Evolutionary conservation across 1,140 invertebrate species (phyloP).

Genomic region (roundworm (Caenorhabditis elegans)): WBcel235 BX284602.5:159501-160000

Average conservation of each 20-base stretch:
- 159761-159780: background rate
- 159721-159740: background rate
- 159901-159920: background rate
- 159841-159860: background rate
- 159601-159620: conserved; percentile 7
- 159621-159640: background rate
- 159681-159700: background rate
- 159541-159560: background rate
- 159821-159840: background rate
- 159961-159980: too few species aligned
- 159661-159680: too few species aligned
- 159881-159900: conserved; percentile 28
- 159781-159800: background rate
- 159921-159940: background rate
- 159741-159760: background rate
- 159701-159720: background rate
- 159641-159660: background rate
- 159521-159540: background rate
- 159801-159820: background rate
- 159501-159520: background rate
- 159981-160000: background rate
- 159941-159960: conserved; percentile 31
- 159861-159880: background rate
- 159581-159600: background rate
- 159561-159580: background rate